Percentiles rank a stretch among this genome's conserved stretches.
Conservation (phyloP, 2,888 invertebrate genomes). For the Metellina segmentata region DNA sequence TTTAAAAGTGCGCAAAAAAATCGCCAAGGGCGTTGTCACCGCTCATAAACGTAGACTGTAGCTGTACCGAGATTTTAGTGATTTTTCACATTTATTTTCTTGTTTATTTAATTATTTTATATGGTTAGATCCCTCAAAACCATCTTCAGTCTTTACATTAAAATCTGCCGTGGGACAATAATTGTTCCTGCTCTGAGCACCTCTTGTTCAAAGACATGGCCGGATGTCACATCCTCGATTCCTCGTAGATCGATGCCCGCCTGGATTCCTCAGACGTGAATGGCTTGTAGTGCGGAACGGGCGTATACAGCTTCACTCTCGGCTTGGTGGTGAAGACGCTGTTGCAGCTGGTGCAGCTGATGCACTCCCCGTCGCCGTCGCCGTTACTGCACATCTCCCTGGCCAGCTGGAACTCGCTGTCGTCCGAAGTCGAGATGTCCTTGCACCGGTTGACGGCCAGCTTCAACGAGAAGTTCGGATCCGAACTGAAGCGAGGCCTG, state of each 20-base stretch:
- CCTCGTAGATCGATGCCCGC: neutral
- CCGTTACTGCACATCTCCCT: neutral
- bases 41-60: too few relatives aligned
- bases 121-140: too few relatives aligned
- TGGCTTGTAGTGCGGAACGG: neutral
- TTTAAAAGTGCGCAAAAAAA: too few relatives aligned
- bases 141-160: too few relatives aligned
- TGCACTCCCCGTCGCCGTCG: neutral
- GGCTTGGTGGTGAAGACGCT: conserved; percentile 29
- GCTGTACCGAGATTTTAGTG: too few relatives aligned
- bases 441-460: neutral
- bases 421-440: conserved; percentile 14
- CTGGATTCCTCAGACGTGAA: neutral
- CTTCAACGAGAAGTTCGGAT: conserved; percentile 51
- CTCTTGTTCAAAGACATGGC: neutral
- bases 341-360: conserved; percentile 53
- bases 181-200: too few relatives aligned
- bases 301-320: conserved; percentile 4
- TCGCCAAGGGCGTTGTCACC: too few relatives aligned
- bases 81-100: too few relatives aligned
- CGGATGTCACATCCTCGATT: conserved; percentile 10
- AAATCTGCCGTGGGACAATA: too few relatives aligned
- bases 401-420: conserved; percentile 33
- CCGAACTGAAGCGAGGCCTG: conserved; percentile 31
- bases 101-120: too few relatives aligned